These are phyloP conservation scores for Lemur catta DNA, from an alignment of 2,797 vertebrate species.

Conservation along the genomic window DNA sequence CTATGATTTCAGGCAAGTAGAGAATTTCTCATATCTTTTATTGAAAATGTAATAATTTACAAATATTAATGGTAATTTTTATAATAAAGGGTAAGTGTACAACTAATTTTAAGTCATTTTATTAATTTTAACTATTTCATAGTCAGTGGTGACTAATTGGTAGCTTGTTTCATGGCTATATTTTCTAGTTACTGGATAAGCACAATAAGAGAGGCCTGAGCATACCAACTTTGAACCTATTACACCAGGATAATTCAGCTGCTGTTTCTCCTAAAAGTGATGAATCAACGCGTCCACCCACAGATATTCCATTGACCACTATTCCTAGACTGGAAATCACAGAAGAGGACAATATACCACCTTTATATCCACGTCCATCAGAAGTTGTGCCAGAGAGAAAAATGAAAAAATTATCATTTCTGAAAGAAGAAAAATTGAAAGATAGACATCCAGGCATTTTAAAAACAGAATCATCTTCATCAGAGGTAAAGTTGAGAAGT, in stretches of 20 bases:
- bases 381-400: neutral
- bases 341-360: neutral
- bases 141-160: slow-evolving; percentile 14
- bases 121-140: slow-evolving; percentile 26
- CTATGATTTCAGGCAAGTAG: neutral
- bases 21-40: slow-evolving; percentile 31
- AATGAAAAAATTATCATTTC: neutral
- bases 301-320: neutral
- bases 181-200: slow-evolving; percentile 55
- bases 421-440: neutral
- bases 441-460: neutral
- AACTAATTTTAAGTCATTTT: slow-evolving; percentile 16
- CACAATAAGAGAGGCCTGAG: neutral
- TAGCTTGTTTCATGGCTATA: slow-evolving; percentile 38
- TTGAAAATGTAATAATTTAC: neutral
- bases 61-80: neutral
- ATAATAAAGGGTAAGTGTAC: neutral
- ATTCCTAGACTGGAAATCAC: neutral
- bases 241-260: neutral
- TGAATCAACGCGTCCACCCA: neutral
- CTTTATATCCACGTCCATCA: neutral
- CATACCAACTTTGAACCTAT: neutral
- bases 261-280: neutral
- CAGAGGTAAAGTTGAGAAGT: slow-evolving; percentile 68
- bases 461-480: neutral